Evolutionary conservation across 2,888 invertebrate genomes (phyloP).

Genomic region (Ormyrus labotus): DNA sequence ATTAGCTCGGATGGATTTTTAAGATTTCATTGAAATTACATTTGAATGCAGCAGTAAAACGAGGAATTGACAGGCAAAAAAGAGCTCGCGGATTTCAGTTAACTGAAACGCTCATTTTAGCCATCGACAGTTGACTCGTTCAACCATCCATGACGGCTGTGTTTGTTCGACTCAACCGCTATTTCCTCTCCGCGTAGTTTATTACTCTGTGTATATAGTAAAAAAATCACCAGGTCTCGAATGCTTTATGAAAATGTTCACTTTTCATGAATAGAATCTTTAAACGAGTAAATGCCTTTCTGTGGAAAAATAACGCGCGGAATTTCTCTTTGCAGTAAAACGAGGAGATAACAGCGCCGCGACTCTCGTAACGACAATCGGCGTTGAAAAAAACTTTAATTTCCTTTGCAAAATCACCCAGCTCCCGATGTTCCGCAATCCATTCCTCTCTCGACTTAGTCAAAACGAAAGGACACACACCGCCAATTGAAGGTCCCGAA

Average conservation of each 20-base stretch:
- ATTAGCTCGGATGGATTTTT: not conserved
- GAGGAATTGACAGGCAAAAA: not conserved
- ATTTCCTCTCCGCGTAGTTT: constrained; percentile 23
- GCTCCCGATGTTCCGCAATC: too few species aligned
- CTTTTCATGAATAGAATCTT: not conserved
- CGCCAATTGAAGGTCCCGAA: too few species aligned
- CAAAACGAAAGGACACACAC: too few species aligned
- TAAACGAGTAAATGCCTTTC: too few species aligned
- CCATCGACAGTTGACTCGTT: constrained; percentile 40
- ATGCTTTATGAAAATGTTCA: constrained; percentile 22
- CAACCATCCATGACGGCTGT: constrained; percentile 36
- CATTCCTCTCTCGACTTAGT: too few species aligned
- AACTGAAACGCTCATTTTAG: constrained; percentile 29
- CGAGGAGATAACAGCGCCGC: too few species aligned
- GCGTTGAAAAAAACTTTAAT: too few species aligned
- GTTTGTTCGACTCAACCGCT: constrained; percentile 31
- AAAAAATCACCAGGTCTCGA: constrained; percentile 26
- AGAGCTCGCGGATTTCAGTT: constrained; percentile 11
- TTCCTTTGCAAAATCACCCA: too few species aligned
- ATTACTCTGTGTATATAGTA: constrained; percentile 22
- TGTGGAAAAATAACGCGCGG: too few species aligned
- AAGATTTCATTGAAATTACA: not conserved
- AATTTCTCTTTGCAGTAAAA: too few species aligned
- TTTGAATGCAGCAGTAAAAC: not conserved
- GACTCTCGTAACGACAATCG: too few species aligned